phyloP scores from a whole-genome alignment of 2,797 vertebrate genomes.

The Coluber constrictor region DNA sequence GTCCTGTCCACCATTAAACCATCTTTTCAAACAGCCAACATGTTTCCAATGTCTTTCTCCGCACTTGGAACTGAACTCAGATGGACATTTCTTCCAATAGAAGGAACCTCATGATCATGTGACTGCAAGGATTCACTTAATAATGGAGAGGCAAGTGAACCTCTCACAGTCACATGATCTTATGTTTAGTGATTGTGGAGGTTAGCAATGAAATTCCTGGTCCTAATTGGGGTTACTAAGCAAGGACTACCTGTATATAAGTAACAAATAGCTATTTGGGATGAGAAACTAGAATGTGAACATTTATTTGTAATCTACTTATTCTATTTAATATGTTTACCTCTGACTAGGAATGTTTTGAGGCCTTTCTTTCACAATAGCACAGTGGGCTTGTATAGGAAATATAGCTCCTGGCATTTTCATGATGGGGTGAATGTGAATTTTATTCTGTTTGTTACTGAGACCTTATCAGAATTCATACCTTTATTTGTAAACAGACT shows the following conservation, averaged over 20 bases:
- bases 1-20: too few species aligned
- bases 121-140: not conserved
- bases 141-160: not conserved
- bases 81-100: too few species aligned
- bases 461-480: not conserved
- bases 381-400: not conserved
- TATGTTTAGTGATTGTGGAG: not conserved
- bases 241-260: not conserved
- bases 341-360: not conserved
- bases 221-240: not conserved
- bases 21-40: too few species aligned
- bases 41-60: too few species aligned
- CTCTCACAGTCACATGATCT: not conserved
- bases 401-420: not conserved
- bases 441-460: not conserved
- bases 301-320: not conserved
- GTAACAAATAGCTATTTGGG: not conserved
- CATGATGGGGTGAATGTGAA: not conserved
- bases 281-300: not conserved
- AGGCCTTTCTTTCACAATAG: not conserved
- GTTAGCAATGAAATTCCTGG: not conserved
- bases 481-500: not conserved
- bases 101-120: not conserved
- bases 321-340: not conserved
- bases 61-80: too few species aligned